These are phyloP conservation scores for Mechanitis mazaeus DNA, from an alignment of 2,888 invertebrate species.

Conservation along the genomic window DNA sequence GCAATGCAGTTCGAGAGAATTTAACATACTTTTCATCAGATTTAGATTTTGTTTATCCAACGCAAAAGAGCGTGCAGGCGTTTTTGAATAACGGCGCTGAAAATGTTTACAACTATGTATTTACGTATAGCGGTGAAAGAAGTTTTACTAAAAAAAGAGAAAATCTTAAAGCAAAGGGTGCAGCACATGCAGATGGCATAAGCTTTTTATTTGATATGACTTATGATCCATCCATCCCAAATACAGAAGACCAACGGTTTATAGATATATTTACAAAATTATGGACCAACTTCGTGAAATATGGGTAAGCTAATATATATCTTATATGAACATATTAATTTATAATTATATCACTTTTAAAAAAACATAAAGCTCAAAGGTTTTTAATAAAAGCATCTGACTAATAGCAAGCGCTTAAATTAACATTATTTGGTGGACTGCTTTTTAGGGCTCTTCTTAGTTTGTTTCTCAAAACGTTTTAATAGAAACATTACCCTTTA, in stretches of 20 bases:
- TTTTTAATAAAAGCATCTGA: too few species aligned
- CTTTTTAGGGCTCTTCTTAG: too few species aligned
- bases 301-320: conserved; percentile 34
- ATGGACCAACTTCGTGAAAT: conserved; percentile 54
- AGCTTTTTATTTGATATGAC: conserved; percentile 45
- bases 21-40: conserved; percentile 42
- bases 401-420: too few species aligned
- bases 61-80: conserved; percentile 39
- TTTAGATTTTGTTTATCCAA: conserved; percentile 37
- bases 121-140: conserved; percentile 40
- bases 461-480: too few species aligned
- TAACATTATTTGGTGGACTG: too few species aligned
- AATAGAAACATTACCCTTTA: too few species aligned
- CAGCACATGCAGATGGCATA: conserved; percentile 48
- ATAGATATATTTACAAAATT: conserved; percentile 49
- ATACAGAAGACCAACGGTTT: conserved; percentile 35
- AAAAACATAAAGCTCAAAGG: too few species aligned
- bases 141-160: conserved; percentile 27
- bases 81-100: conserved; percentile 36
- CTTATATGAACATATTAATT: not conserved
- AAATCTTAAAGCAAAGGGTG: conserved; percentile 36
- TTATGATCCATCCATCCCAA: conserved; percentile 24
- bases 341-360: too few species aligned
- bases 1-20: conserved; percentile 35
- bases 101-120: conserved; percentile 44